Base-by-base conservation (phyloP, 2,797 vertebrate species). In the Sphenopsis melanotis region DNA sequence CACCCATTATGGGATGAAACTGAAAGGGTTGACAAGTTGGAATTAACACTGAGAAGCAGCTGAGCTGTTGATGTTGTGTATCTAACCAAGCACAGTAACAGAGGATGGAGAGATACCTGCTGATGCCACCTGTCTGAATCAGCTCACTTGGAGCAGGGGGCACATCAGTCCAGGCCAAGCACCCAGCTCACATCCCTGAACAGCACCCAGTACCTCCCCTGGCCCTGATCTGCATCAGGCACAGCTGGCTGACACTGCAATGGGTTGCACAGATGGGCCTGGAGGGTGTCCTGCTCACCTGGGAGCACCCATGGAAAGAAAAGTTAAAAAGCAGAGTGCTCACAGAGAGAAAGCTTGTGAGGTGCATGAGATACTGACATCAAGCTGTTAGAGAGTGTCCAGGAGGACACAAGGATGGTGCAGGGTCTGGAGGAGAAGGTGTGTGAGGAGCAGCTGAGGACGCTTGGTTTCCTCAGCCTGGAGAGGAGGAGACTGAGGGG, bases 181-280 rank as follows among this genome's bases (percentile, higher is more conserved):
- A 41, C 11, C 2, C 13, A 18, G 27, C 23, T 52, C 32, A 13
- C 1, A 19, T 2, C n/a, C 15, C 42, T 19, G 10, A 0, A 5
- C 0, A 1, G 64, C 6, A 3, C 11, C 15, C n/a, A 68, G 19
- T 41, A 55, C 22, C 41, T 50, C 23, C 1, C 3, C 20, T 22
- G 39, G 34, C 59, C 69, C 34, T 1, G 1, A 10, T 19, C 29
- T 36, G 66, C 24, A 9, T 1, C 2, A 2, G 0, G 16, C 53
- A n/a, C 41, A 17, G 46, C n/a, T 19, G 19, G 27, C 36, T 59
- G 59, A 42, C 34, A 20, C 57, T 2, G 9, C 30, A 2, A 2
- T 5, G 41, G 34, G 56, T 60, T 59, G 41, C 5, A 16, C 41
- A 26, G 36, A 24, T 0, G 1, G 46, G 71, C 53, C 39, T 20